Base-by-base conservation (phyloP, 1,140 invertebrate genomes). In the Cyclina sinensis region DNA sequence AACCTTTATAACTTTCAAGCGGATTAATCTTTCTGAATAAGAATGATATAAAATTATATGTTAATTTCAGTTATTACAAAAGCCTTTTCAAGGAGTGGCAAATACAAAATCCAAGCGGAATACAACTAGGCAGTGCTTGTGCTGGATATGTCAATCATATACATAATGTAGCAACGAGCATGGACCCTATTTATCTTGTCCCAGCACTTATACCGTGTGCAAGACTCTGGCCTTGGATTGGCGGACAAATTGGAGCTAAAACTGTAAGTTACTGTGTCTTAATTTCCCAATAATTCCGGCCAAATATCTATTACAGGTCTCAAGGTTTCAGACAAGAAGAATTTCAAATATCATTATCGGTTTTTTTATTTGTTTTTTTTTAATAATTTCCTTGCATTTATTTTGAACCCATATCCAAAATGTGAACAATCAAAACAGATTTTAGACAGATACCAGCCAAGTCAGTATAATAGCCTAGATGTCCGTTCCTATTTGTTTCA, bases 151-250 rank as follows among this genome's bases (percentile, higher is more conserved):
- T 73, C 11, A 37, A 46, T 30, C 81, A 70, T 30, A 3, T 48
- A 14, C 16, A 70, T 0, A 39, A 46, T 9, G 81, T 83, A 32
- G 43, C 62, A 14, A 46, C 12, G 2, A 43, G 2, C 18, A 46
- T 70, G 62, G 65, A 51, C 18, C 35, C 81, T 24, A 21, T 83
- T 14, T 83, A 83, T 32, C 12, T 83, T 21, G 59, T 83, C n/a
- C 27, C 46, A 51, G 81, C 81, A 12, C 24, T 83, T 21, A 83
- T 39, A 83, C 81, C 81, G 16, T 48, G 81, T 68, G 37, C 59
- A 35, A 70, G 24, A 35, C 81, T 83, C 0, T 83, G 81, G 81
- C 81, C 81, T 35, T 83, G 81, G 81, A 30, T 83, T 70, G 81
- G 81, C 0, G 27, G n/a, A 5, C 37, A 83, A 51, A 68, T 83